phyloP scores from a whole-genome alignment of 2,797 vertebrate species.

The Anas flavirostris region DNA sequence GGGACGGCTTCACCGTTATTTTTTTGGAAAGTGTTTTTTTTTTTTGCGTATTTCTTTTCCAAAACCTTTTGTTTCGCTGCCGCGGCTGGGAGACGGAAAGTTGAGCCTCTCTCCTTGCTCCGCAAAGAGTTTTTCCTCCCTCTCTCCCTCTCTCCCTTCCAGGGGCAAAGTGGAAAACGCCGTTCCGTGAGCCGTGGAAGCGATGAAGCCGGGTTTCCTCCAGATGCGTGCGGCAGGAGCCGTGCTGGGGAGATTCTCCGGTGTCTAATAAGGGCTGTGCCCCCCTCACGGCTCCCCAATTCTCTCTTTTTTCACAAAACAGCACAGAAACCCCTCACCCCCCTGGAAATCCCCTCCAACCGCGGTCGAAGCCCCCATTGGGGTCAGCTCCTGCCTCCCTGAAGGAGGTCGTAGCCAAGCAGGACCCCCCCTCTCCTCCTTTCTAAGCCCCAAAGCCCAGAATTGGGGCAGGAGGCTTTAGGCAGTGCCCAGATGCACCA shows the following conservation, averaged over 20 bases:
- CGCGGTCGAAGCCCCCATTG: too few relatives aligned
- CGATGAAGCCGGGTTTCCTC: neutral
- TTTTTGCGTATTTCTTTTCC: neutral
- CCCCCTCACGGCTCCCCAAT: rapidly evolving
- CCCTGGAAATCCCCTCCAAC: neutral
- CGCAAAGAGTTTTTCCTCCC: neutral
- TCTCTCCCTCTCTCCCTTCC: neutral
- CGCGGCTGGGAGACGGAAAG: neutral
- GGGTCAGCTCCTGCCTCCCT: too few relatives aligned
- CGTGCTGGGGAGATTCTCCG: neutral
- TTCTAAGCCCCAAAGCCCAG: rapidly evolving
- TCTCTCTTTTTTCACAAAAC: rapidly evolving
- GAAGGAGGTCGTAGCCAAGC: neutral
- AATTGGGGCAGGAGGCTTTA: neutral
- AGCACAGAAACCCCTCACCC: rapidly evolving
- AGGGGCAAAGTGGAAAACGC: neutral
- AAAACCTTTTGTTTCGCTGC: neutral
- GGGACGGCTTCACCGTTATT: neutral
- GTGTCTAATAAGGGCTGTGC: neutral
- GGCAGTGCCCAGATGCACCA: neutral
- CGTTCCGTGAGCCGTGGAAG: neutral
- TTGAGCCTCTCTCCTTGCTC: neutral
- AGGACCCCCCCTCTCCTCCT: neutral
- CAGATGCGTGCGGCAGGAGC: neutral
- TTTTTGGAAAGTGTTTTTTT: neutral